These are phyloP conservation scores for Morpho achilles DNA, from an alignment of 2,888 invertebrate species.

Conservation along the genomic window DNA sequence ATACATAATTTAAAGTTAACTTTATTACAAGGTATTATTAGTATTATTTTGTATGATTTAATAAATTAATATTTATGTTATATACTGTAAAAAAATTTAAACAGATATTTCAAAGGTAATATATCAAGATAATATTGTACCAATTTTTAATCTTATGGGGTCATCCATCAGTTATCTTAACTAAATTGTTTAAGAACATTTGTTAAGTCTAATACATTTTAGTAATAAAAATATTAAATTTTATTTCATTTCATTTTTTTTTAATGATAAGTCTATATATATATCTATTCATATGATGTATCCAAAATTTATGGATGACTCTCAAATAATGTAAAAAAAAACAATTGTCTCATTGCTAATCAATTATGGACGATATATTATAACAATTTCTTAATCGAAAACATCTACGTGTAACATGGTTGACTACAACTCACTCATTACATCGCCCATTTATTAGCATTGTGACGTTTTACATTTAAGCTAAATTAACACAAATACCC, in stretches of 20 bases:
- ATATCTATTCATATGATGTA: too few relatives aligned
- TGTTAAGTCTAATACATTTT: too few relatives aligned
- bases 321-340: conserved; percentile 2
- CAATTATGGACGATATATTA: neutral
- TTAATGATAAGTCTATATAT: too few relatives aligned
- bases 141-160: conserved; percentile 3
- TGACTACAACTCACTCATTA: neutral
- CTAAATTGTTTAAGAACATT: too few relatives aligned
- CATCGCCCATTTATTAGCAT: neutral
- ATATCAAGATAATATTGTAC: neutral
- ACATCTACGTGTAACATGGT: neutral
- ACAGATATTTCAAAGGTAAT: too few relatives aligned
- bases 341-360: conserved; percentile 6
- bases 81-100: too few relatives aligned
- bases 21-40: too few relatives aligned
- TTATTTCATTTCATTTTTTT: neutral
- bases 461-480: conserved; percentile 1
- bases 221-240: too few relatives aligned
- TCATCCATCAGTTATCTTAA: conserved; percentile 4
- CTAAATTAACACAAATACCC: neutral
- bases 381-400: neutral
- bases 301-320: conserved; percentile 2
- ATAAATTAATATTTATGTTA: too few relatives aligned
- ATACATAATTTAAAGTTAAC: too few relatives aligned
- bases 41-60: too few relatives aligned